Conservation (phyloP, 2,797 vertebrate species). For the Sciaenops ocellatus region DNA sequence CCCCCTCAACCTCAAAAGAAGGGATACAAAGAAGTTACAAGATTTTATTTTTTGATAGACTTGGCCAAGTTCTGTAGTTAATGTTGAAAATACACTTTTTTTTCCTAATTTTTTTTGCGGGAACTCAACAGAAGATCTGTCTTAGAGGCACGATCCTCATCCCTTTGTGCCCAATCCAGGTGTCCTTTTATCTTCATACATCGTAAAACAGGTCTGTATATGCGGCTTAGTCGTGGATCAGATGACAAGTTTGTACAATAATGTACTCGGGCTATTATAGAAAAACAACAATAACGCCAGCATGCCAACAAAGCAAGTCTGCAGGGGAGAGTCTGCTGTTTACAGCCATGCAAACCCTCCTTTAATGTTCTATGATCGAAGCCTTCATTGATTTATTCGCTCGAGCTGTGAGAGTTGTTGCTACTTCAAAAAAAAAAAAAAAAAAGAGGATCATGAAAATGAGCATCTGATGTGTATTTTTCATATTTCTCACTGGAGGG, state of each 20-base stretch:
- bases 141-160: slow-evolving; percentile 24
- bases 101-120: slow-evolving; percentile 14
- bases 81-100: slow-evolving; percentile 31
- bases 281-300: slow-evolving; percentile 53
- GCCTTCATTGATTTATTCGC: slow-evolving; percentile 55
- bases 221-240: slow-evolving; percentile 43
- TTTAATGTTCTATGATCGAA: slow-evolving; percentile 64
- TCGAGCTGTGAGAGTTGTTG: slow-evolving; percentile 45
- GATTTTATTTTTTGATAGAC: slow-evolving; percentile 55
- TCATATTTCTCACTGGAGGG: slow-evolving; percentile 58
- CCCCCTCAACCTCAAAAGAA: slow-evolving; percentile 54
- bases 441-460: slow-evolving; percentile 45
- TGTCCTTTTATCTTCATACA: slow-evolving; percentile 40
- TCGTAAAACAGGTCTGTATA: slow-evolving; percentile 14
- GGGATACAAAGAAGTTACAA: slow-evolving; percentile 62
- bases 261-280: slow-evolving; percentile 37
- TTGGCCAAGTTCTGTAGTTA: slow-evolving; percentile 31
- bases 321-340: slow-evolving; percentile 47
- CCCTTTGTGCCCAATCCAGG: slow-evolving; percentile 25
- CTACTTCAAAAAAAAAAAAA: slow-evolving; percentile 54
- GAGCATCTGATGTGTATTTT: slow-evolving; percentile 60
- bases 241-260: slow-evolving; percentile 45
- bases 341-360: slow-evolving; percentile 47
- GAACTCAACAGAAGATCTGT: slow-evolving; percentile 19
- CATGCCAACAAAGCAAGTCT: slow-evolving; percentile 58